These are phyloP conservation scores for Eutolmus rufibarbis DNA, from an alignment of 2,888 invertebrate genomes.

Conservation along the genomic window DNA sequence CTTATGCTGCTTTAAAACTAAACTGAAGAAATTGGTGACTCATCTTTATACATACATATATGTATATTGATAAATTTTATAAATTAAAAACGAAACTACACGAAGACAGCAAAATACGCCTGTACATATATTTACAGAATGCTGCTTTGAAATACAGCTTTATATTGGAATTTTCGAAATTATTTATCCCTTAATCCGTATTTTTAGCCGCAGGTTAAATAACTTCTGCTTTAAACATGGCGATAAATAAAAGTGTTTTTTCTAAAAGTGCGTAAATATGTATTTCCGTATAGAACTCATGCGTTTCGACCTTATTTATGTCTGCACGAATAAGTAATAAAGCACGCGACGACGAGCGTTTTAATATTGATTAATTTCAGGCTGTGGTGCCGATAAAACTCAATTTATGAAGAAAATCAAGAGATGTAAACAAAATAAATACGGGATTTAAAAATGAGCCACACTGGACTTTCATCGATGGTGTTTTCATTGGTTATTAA, in stretches of 20 bases:
- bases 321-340: not conserved
- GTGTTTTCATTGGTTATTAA: conserved; percentile 14
- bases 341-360: not conserved
- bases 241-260: not conserved
- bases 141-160: too few relatives aligned
- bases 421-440: not conserved
- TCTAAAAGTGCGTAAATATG: not conserved
- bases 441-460: not conserved
- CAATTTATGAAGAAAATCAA: not conserved
- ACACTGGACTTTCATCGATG: not conserved
- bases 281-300: not conserved
- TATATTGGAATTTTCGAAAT: too few relatives aligned
- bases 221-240: not conserved
- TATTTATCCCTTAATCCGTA: not conserved
- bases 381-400: not conserved
- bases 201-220: not conserved
- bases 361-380: not conserved
- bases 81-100: too few relatives aligned
- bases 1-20: too few relatives aligned
- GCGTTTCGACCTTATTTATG: not conserved
- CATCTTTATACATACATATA: too few relatives aligned
- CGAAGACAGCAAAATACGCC: too few relatives aligned
- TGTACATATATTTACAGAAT: too few relatives aligned
- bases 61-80: too few relatives aligned
- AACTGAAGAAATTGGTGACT: too few relatives aligned